Evolutionary conservation across 1,140 invertebrate species (phyloP), one percentile per base, ranked within the genome.

Genomic region (Globodera rostochiensis): DNA sequence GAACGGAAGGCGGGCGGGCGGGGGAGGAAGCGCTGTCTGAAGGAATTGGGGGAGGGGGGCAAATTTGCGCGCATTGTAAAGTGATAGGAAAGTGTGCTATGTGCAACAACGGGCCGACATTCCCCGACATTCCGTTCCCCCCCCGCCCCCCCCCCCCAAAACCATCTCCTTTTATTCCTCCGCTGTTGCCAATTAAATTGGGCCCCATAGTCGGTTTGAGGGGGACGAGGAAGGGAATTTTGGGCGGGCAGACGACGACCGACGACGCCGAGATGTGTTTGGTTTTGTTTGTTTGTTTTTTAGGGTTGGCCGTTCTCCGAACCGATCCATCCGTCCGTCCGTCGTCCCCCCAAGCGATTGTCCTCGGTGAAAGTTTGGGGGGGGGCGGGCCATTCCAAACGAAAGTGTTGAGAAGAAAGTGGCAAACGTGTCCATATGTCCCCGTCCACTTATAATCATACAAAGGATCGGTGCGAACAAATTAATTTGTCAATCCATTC

Each of bases 161-260:
- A n/a, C n/a, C n/a, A n/a, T n/a, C n/a, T n/a, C n/a, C n/a, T n/a
- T n/a, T n/a, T n/a, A n/a, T n/a, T n/a, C n/a, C n/a, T n/a, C n/a
- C 57, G 57, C 57, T 60, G 57, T 60, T 78, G 64, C 64, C 21
- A 78, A 78, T 78, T 78, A 25, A 78, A 69, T 78, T 78, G 4
- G 76, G 64, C 76, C 76, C 53, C 11, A 67, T 78, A 6, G 74
- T 25, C 47, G 53, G 49, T 47, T 57, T 64, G 36, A 76, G 19
- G 19, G 36, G 25, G 25, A 36, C 0, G 25, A 36, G 25, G 25
- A 36, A 36, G 25, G 25, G 25, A 36, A 36, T 36, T 46, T 21
- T 19, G 45, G 74, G 74, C n/a, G 46, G n/a, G 19, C 50, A 13
- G 50, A 53, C 50, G 19, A 60, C 9, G 57, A 19, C 5, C n/a